Evolutionary conservation across 2,113 vertebrate species (phyloP).

Genomic region (Podarcis muralis): DNA sequence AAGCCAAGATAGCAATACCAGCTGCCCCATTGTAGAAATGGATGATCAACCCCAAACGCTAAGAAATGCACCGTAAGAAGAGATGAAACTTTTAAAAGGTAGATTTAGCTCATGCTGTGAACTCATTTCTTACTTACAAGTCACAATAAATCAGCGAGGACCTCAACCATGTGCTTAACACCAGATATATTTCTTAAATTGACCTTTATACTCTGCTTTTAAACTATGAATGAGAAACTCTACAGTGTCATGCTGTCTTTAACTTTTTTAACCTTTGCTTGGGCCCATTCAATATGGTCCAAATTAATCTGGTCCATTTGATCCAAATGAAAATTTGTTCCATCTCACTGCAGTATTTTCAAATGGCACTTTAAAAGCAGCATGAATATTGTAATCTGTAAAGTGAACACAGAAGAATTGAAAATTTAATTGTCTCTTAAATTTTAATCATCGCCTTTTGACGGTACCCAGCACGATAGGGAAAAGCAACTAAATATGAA

Average conservation of each 20-base stretch:
- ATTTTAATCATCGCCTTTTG: slow-evolving; percentile 20
- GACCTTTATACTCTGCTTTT: slow-evolving; percentile 14
- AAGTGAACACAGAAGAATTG: slow-evolving; percentile 1
- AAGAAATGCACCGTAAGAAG: neutral
- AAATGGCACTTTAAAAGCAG: slow-evolving; percentile 15
- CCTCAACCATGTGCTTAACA: slow-evolving; percentile 7
- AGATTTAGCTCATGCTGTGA: neutral
- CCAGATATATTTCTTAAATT: slow-evolving; percentile 20
- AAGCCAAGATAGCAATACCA: neutral
- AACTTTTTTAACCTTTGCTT: slow-evolving; percentile 22
- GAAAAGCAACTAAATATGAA: slow-evolving; percentile 9
- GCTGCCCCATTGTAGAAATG: neutral
- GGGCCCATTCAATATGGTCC: fast-evolving
- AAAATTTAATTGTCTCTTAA: slow-evolving; percentile 17
- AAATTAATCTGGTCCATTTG: slow-evolving; percentile 17
- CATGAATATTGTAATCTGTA: neutral
- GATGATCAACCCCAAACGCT: neutral
- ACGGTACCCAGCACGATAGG: neutral
- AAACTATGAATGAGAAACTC: neutral
- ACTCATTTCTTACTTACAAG: neutral
- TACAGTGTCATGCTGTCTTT: slow-evolving; percentile 3
- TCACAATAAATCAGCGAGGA: slow-evolving; percentile 3
- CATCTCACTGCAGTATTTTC: neutral
- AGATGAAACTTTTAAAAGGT: neutral
- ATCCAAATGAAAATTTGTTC: slow-evolving; percentile 26